A percentile compares a stretch with the other conserved stretches of the same genome.
Conservation (phyloP, 2,888 invertebrate species). For the Xylota segnis region DNA sequence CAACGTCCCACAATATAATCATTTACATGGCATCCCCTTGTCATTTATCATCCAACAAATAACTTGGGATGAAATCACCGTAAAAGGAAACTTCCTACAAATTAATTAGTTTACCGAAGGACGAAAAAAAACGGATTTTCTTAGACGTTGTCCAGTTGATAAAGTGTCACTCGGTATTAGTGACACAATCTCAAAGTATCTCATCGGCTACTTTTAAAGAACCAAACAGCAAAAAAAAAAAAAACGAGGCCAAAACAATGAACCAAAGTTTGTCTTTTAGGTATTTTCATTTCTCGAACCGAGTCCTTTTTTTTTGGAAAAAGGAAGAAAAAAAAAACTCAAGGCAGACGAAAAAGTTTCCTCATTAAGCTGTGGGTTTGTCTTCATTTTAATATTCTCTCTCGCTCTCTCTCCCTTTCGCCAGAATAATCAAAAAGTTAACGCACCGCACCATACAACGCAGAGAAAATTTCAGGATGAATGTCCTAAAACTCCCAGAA, state of each 20-base stretch:
- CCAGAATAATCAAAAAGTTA: conserved; percentile 40
- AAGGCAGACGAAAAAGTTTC: conserved; percentile 58
- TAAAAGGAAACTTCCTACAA: conserved; percentile 43
- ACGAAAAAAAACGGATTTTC: background rate
- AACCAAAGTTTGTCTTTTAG: conserved; percentile 46
- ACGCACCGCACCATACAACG: conserved; percentile 5
- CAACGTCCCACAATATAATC: conserved; percentile 2
- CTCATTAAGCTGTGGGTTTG: conserved; percentile 53
- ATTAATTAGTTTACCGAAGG: conserved; percentile 64
- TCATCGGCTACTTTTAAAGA: background rate
- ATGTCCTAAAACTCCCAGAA: conserved; percentile 20
- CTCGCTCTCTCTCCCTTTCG: background rate
- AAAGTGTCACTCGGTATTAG: conserved; percentile 61
- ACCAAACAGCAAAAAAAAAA: background rate
- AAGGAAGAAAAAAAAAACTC: conserved; percentile 5
- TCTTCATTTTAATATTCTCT: conserved; percentile 47
- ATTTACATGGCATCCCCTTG: conserved; percentile 36
- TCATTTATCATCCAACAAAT: conserved; percentile 40
- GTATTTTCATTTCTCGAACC: background rate
- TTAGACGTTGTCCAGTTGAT: conserved; percentile 31
- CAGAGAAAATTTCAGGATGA: conserved; percentile 37
- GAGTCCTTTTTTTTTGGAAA: background rate
- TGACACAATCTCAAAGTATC: conserved; percentile 41
- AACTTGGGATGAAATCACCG: conserved; percentile 41
- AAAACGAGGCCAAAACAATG: conserved; percentile 8